Evolutionary conservation across 2,888 invertebrate genomes (phyloP).

Genomic region (Luperina nickerlii): DNA sequence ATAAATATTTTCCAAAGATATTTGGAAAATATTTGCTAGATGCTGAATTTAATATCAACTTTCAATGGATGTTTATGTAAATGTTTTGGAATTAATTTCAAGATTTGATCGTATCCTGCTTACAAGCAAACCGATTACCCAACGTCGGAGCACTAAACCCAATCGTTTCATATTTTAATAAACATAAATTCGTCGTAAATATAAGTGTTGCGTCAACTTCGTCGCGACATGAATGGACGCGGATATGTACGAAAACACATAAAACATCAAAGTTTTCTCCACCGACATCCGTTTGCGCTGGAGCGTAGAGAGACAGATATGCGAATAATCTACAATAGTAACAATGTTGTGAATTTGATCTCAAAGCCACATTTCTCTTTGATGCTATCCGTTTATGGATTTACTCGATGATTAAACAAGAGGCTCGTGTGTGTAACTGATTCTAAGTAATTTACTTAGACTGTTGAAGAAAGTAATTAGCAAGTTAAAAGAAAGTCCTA

Average conservation of each 20-base stretch:
- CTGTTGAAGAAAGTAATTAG: background rate
- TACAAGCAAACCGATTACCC: slow-evolving; percentile 36
- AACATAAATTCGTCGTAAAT: slow-evolving; percentile 52
- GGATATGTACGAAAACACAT: slow-evolving; percentile 66
- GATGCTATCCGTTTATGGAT: slow-evolving; percentile 44
- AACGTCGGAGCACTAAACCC: slow-evolving; percentile 34
- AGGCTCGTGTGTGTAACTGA: slow-evolving; percentile 24
- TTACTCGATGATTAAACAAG: slow-evolving; percentile 44
- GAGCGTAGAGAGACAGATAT: slow-evolving; percentile 62
- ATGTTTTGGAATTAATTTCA: slow-evolving; percentile 9
- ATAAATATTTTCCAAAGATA: no score
- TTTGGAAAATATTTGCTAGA: slow-evolving; percentile 19
- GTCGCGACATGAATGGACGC: slow-evolving; percentile 44
- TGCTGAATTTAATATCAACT: background rate
- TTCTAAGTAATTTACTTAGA: slow-evolving; percentile 25
- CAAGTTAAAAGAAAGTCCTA: slow-evolving; percentile 4
- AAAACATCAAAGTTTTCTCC: slow-evolving; percentile 78
- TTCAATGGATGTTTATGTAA: background rate
- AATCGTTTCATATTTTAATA: slow-evolving; percentile 47
- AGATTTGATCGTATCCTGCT: slow-evolving; percentile 23
- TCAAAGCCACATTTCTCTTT: slow-evolving; percentile 55
- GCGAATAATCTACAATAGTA: slow-evolving; percentile 59
- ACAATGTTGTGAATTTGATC: slow-evolving; percentile 58
- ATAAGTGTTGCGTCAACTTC: slow-evolving; percentile 32
- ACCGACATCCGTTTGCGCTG: slow-evolving; percentile 73